Conservation (phyloP, 1,140 invertebrate species). For the Drosophila punjabiensis region DNA sequence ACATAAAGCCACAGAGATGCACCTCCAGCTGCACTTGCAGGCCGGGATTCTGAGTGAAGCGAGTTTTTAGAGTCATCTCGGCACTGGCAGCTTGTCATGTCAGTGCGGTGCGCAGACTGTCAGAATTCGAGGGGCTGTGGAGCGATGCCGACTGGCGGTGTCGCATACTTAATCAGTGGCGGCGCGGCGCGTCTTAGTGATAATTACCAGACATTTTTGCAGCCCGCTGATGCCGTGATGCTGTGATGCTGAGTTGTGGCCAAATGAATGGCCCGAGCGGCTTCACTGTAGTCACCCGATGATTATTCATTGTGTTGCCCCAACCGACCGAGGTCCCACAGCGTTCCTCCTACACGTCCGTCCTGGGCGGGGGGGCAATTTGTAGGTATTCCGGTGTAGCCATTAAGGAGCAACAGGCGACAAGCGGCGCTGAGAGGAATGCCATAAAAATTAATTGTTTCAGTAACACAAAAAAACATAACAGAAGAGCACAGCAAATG, state of each 20-base stretch:
- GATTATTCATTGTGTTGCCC: constrained; percentile 61
- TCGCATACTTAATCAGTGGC: constrained; percentile 79
- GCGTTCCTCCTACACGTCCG: constrained; percentile 1
- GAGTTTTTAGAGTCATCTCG: constrained; percentile 74
- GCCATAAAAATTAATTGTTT: constrained; percentile 40
- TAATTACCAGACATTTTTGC: constrained; percentile 76
- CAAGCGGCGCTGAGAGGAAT: constrained; percentile 19
- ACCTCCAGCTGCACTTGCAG: constrained; percentile 10
- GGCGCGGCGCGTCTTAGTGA: constrained; percentile 75
- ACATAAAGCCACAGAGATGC: constrained; percentile 37
- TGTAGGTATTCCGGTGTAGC: constrained; percentile 25
- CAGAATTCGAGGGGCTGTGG: constrained; percentile 62
- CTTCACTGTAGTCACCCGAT: constrained; percentile 43
- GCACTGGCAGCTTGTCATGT: constrained; percentile 76
- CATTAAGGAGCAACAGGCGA: constrained; percentile 38
- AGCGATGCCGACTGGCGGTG: constrained; percentile 41
- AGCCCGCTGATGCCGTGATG: constrained; percentile 32
- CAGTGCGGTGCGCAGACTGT: constrained; percentile 70
- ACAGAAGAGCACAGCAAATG: background rate
- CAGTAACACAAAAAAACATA: background rate
- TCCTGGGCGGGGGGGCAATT: constrained; percentile 19
- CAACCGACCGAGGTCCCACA: background rate
- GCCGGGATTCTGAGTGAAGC: constrained; percentile 18
- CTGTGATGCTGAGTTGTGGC: constrained; percentile 42
- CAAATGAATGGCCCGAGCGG: constrained; percentile 68